A percentile compares a stretch with the other conserved stretches of the same genome.
Conservation (phyloP, 1,140 invertebrate species). For the Leptoteleia sp. region DNA sequence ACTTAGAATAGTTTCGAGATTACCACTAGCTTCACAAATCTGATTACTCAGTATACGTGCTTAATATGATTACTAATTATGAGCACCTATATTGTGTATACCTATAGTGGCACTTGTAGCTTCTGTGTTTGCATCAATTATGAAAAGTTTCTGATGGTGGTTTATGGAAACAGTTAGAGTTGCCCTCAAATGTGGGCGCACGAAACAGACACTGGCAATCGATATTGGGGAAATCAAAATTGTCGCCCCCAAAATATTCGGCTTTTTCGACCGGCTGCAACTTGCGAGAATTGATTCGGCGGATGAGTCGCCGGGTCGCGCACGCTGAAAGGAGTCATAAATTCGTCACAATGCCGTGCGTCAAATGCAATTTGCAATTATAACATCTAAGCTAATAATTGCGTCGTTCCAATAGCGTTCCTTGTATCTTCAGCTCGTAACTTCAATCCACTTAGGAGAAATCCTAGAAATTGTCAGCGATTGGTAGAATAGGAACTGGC, state of each 20-base stretch:
- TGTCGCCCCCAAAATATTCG: neutral
- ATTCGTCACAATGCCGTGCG: slow-evolving; percentile 7
- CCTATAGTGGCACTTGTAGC: slow-evolving; percentile 77
- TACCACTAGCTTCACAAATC: slow-evolving; percentile 81
- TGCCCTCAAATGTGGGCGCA: slow-evolving; percentile 1
- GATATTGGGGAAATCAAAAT: slow-evolving; percentile 8
- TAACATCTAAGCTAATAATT: slow-evolving; percentile 62
- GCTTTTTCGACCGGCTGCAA: neutral
- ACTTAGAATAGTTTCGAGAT: slow-evolving; percentile 82
- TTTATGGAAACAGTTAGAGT: slow-evolving; percentile 60
- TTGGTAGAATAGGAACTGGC: slow-evolving; percentile 74
- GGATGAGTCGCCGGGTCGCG: neutral
- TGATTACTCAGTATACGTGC: slow-evolving; percentile 81
- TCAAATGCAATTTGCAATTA: slow-evolving; percentile 56
- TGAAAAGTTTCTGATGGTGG: slow-evolving; percentile 74
- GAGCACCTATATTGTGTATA: slow-evolving; percentile 78
- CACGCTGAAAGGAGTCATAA: slow-evolving; percentile 16
- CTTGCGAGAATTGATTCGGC: neutral
- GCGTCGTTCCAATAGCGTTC: slow-evolving; percentile 42
- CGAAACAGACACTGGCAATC: slow-evolving; percentile 14
- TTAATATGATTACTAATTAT: slow-evolving; percentile 82
- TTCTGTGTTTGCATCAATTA: slow-evolving; percentile 77
- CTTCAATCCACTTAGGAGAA: slow-evolving; percentile 77
- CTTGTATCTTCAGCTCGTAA: slow-evolving; percentile 64
- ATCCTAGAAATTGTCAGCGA: slow-evolving; percentile 75